Percentiles rank a stretch among this genome's conserved stretches.
Conservation (phyloP, 2,888 invertebrate species). For the Augochlorella aurata region DNA sequence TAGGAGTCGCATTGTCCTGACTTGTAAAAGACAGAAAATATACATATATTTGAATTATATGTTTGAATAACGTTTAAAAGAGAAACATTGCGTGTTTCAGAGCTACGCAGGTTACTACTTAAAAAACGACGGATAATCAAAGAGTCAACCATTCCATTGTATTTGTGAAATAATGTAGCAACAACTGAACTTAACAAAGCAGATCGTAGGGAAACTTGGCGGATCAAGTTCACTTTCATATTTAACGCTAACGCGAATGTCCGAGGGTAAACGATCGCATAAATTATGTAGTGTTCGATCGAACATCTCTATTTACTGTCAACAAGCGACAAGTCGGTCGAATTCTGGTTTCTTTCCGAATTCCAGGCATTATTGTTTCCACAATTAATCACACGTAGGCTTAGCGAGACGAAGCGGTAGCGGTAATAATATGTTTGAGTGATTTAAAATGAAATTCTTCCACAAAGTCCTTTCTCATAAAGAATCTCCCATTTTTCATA, state of each 20-base stretch:
- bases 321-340: constrained; percentile 45
- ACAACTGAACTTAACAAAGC: neutral
- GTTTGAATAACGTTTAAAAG: neutral
- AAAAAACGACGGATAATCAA: neutral
- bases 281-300: neutral
- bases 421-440: neutral
- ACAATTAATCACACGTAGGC: constrained; percentile 6
- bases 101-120: neutral
- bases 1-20: neutral
- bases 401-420: neutral
- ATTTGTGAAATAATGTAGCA: constrained; percentile 1
- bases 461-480: neutral
- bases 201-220: neutral
- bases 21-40: neutral
- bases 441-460: neutral
- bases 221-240: neutral
- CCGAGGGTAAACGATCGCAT: neutral
- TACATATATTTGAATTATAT: neutral
- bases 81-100: neutral
- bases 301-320: constrained; percentile 46
- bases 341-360: constrained; percentile 35
- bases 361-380: constrained; percentile 48
- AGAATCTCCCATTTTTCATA: constrained; percentile 31
- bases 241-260: neutral
- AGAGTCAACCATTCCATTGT: neutral